phyloP scores from a whole-genome alignment of 1,140 invertebrate genomes.

The Megalopta genalis region DNA sequence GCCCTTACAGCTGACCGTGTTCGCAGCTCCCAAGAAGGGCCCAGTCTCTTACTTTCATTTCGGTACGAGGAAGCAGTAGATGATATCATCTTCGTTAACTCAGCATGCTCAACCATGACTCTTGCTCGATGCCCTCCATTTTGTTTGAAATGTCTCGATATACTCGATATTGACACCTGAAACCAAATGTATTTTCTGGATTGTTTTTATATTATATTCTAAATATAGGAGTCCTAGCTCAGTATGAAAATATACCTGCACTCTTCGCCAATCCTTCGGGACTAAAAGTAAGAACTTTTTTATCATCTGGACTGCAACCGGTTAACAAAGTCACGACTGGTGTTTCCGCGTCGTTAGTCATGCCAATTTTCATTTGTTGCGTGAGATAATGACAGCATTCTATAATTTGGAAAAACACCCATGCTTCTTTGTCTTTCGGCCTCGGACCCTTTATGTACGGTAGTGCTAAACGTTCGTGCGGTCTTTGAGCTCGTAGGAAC shows the following conservation, averaged over 20 bases:
- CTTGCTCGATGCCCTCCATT: conserved; percentile 85
- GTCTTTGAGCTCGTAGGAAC: conserved; percentile 89
- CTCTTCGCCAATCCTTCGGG: conserved; percentile 81
- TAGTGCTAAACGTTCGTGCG: conserved; percentile 87
- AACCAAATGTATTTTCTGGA: background rate
- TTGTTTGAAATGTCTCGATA: conserved; percentile 84
- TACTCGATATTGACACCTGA: conserved; percentile 80
- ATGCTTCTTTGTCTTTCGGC: conserved; percentile 85
- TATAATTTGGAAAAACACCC: conserved; percentile 85
- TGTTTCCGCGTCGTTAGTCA: conserved; percentile 77
- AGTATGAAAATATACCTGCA: conserved; percentile 73
- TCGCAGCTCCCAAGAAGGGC: conserved; percentile 48
- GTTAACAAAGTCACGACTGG: conserved; percentile 83
- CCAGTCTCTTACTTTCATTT: conserved; percentile 41
- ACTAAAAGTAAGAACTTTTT: conserved; percentile 73
- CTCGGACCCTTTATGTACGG: conserved; percentile 87
- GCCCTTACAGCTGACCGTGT: conserved; percentile 31
- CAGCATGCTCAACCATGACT: conserved; percentile 82
- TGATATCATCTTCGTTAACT: conserved; percentile 33
- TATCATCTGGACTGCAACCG: conserved; percentile 77
- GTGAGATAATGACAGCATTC: conserved; percentile 86
- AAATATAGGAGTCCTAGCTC: no score
- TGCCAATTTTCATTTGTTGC: conserved; percentile 81
- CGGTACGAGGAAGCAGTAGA: conserved; percentile 48
- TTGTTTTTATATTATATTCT: no score